These are phyloP conservation scores for Petrocephalus zakoni DNA, from an alignment of 2,113 vertebrate genomes.

Conservation along the genomic window DNA sequence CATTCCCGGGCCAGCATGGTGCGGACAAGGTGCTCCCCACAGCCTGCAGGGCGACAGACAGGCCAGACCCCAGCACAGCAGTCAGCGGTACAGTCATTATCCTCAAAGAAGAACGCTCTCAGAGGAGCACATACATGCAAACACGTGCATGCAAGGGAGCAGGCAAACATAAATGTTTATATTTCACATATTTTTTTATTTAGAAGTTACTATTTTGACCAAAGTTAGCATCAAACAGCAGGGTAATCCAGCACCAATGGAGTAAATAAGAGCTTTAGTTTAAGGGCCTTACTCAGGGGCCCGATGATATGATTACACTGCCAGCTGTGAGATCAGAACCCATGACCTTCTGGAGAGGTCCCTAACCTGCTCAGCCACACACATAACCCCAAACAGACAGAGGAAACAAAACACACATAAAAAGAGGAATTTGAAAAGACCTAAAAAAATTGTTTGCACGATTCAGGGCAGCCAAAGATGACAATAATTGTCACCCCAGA, in stretches of 20 bases:
- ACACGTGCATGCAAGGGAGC: neutral
- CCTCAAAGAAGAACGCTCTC: neutral
- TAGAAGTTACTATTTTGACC: neutral
- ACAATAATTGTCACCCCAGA: neutral
- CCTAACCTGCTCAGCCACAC: neutral
- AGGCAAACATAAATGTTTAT: neutral
- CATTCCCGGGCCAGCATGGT: conserved; percentile 97
- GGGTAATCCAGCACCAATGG: neutral
- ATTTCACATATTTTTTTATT: neutral
- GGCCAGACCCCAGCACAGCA: neutral
- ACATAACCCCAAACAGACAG: neutral
- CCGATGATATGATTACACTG: neutral
- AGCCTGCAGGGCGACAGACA: conserved; percentile 62
- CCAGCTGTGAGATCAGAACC: neutral
- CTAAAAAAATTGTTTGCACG: neutral
- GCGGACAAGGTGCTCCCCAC: conserved; percentile 95
- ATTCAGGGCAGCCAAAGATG: neutral
- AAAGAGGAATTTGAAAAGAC: neutral
- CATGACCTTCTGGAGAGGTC: neutral
- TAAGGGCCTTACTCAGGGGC: neutral
- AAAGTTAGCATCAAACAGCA: neutral
- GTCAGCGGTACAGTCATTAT: neutral
- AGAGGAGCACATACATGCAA: neutral
- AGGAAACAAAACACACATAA: neutral
- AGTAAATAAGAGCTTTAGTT: neutral